Percentiles rank a stretch among this genome's conserved stretches.
These are phyloP conservation scores for Sebastolobus altivelis DNA, from an alignment of 2,797 vertebrate genomes.

Conservation along the genomic window DNA sequence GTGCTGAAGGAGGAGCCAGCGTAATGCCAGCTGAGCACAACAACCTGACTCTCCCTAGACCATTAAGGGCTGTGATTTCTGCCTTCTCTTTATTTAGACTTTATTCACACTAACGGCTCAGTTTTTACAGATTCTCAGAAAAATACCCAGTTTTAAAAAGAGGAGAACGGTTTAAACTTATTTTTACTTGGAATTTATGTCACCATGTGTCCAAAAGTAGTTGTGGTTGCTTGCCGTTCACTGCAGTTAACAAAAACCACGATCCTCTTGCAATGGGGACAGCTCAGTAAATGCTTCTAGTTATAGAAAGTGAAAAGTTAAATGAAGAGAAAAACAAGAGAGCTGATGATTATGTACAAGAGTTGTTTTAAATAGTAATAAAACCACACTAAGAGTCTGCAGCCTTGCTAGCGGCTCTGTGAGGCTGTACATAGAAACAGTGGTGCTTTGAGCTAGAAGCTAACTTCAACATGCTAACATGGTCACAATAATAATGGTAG, in stretches of 20 bases:
- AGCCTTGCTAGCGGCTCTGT: background rate
- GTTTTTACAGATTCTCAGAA: slow-evolving; percentile 18
- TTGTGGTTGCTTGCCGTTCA: background rate
- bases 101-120: background rate
- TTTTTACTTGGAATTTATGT: slow-evolving; percentile 9
- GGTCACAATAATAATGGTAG: background rate
- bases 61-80: slow-evolving; percentile 22
- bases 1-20: slow-evolving; percentile 52
- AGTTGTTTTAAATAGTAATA: slow-evolving; percentile 1
- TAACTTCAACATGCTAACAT: background rate
- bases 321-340: slow-evolving; percentile 13
- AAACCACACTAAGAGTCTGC: background rate
- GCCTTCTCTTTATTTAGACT: background rate
- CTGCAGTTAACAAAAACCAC: slow-evolving; percentile 5
- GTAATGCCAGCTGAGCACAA: slow-evolving; percentile 50
- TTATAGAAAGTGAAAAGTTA: slow-evolving; percentile 10
- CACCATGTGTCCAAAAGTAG: slow-evolving; percentile 1
- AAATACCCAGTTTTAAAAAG: slow-evolving; percentile 7
- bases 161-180: background rate
- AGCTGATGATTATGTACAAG: background rate
- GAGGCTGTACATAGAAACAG: background rate
- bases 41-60: slow-evolving; percentile 13
- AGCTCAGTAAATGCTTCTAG: slow-evolving; percentile 11
- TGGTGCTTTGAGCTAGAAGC: background rate
- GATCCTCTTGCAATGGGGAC: background rate